These are phyloP conservation scores for Yasuhikotakia modesta DNA, from an alignment of 2,797 vertebrate genomes.

Conservation along the genomic window DNA sequence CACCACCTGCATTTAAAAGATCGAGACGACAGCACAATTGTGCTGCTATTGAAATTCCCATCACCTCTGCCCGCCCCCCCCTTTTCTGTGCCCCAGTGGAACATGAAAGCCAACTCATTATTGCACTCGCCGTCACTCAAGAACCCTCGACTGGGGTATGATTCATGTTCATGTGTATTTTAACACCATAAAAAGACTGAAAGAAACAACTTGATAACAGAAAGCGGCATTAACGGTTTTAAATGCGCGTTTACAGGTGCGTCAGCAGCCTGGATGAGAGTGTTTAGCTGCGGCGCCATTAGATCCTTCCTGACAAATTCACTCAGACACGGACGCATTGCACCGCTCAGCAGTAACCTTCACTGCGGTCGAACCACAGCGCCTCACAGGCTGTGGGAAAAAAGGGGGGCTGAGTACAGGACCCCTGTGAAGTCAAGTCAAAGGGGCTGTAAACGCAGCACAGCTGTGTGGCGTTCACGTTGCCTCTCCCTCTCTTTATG, in stretches of 20 bases:
- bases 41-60: constrained; percentile 26
- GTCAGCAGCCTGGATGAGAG: neutral
- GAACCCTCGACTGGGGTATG: constrained; percentile 31
- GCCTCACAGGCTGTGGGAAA: constrained; percentile 20
- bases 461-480: neutral
- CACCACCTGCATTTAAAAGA: neutral
- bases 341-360: neutral
- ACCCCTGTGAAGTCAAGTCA: constrained; percentile 5
- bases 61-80: neutral
- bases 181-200: neutral
- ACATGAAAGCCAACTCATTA: constrained; percentile 40
- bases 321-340: neutral
- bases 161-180: constrained; percentile 19
- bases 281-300: neutral
- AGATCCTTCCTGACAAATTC: neutral
- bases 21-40: constrained; percentile 6
- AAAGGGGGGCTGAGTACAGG: constrained; percentile 5
- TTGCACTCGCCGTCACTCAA: constrained; percentile 39
- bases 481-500: neutral
- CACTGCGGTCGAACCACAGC: neutral
- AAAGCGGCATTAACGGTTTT: constrained; percentile 6
- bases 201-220: neutral
- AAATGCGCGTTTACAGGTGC: constrained; percentile 7
- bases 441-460: constrained; percentile 23
- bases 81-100: constrained; percentile 17